Evolutionary conservation across 2,113 vertebrate species (phyloP).

Genomic region (Haemorhous mexicanus): DNA sequence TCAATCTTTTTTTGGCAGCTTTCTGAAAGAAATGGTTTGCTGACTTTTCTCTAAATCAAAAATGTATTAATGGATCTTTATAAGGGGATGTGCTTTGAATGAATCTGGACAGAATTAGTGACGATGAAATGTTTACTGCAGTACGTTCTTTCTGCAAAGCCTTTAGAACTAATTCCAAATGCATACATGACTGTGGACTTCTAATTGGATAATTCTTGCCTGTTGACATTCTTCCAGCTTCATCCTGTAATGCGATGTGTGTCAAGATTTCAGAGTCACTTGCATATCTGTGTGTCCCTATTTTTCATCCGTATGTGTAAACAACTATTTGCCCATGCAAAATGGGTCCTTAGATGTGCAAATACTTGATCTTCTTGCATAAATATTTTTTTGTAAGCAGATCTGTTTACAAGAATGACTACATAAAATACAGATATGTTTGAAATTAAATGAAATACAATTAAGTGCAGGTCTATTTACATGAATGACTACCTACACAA

Average conservation of each 20-base stretch:
- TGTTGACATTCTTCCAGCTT: slow-evolving; percentile 49
- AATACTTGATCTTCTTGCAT: slow-evolving; percentile 26
- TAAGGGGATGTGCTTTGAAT: neutral
- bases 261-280: slow-evolving; percentile 46
- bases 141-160: slow-evolving; percentile 19
- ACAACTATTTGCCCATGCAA: slow-evolving; percentile 48
- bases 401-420: slow-evolving; percentile 25
- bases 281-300: neutral
- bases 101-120: slow-evolving; percentile 60
- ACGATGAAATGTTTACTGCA: slow-evolving; percentile 45
- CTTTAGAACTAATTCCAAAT: slow-evolving; percentile 65
- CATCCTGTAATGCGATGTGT: slow-evolving; percentile 23
- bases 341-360: slow-evolving; percentile 39
- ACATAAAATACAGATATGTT: slow-evolving; percentile 14
- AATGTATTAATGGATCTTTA: slow-evolving; percentile 17
- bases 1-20: neutral
- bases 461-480: slow-evolving; percentile 13
- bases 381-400: slow-evolving; percentile 28
- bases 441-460: slow-evolving; percentile 16
- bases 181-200: neutral
- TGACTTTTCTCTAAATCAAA: slow-evolving; percentile 7
- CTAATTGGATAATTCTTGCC: slow-evolving; percentile 60
- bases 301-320: neutral
- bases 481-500: neutral
- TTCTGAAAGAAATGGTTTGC: slow-evolving; percentile 5